Percentiles rank a stretch among this genome's conserved stretches.
These are phyloP conservation scores for Myxocyprinus asiaticus DNA, from an alignment of 2,113 vertebrate genomes.

Conservation along the genomic window DNA sequence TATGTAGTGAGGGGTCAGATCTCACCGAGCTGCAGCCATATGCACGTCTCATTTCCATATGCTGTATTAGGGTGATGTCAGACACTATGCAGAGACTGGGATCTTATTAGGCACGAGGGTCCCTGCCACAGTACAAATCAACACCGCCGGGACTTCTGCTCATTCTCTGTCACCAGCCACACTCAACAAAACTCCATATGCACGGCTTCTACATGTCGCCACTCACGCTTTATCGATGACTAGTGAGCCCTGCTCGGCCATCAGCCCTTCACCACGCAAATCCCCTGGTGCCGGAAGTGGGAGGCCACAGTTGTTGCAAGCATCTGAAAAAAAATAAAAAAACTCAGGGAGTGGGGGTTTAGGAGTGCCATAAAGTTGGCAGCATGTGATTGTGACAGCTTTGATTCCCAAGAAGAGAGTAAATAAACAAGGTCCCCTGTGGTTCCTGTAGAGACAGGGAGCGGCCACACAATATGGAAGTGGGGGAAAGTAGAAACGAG, in stretches of 20 bases:
- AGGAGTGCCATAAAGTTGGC: constrained; percentile 65
- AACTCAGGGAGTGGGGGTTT: constrained; percentile 23
- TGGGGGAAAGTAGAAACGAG: constrained; percentile 30
- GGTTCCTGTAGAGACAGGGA: constrained; percentile 60
- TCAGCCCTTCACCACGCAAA: constrained; percentile 16
- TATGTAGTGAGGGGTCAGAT: constrained; percentile 55
- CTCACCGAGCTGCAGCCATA: constrained; percentile 56
- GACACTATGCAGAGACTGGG: constrained; percentile 57
- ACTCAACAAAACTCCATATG: constrained; percentile 47
- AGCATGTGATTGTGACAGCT: constrained; percentile 59
- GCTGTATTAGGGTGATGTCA: constrained; percentile 60
- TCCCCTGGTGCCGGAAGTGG: constrained; percentile 38
- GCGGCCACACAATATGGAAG: constrained; percentile 50
- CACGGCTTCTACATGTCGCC: too few species aligned
- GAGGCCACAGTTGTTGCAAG: constrained; percentile 25
- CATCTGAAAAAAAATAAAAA: constrained; percentile 50
- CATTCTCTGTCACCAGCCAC: constrained; percentile 49
- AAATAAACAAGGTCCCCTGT: constrained; percentile 76
- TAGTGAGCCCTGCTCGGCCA: constrained; percentile 47
- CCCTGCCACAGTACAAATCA: constrained; percentile 63
- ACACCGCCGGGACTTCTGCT: constrained; percentile 59
- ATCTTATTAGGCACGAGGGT: constrained; percentile 70
- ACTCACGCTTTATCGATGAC: constrained; percentile 28
- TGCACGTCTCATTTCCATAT: constrained; percentile 62
- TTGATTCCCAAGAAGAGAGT: constrained; percentile 64